Evolutionary conservation across 1,140 invertebrate species (phyloP).

Genomic region (Anastrepha ludens): DNA sequence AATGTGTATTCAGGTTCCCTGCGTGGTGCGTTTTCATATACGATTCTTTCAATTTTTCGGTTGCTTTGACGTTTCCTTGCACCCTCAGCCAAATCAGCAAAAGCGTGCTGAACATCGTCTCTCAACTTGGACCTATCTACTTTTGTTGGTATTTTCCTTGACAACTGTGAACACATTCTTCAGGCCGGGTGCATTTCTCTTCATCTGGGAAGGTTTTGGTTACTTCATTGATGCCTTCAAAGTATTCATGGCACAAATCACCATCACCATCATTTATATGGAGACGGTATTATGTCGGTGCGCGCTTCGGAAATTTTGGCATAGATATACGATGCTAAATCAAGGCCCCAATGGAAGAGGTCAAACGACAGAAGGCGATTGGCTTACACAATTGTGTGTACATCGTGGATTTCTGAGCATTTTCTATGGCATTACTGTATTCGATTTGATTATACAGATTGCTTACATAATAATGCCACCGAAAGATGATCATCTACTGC

Average conservation of each 20-base stretch:
- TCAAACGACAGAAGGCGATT: not conserved
- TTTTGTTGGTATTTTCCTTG: not conserved
- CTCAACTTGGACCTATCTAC: not conserved
- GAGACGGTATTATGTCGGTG: slow-evolving; percentile 30
- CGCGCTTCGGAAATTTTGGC: slow-evolving; percentile 64
- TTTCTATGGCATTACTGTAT: slow-evolving; percentile 28
- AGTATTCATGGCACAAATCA: not conserved
- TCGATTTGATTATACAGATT: slow-evolving; percentile 59
- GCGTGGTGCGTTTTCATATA: slow-evolving; percentile 60
- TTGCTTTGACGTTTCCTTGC: not conserved
- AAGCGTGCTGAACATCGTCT: slow-evolving; percentile 6
- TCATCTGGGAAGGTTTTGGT: slow-evolving; percentile 46
- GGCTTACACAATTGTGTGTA: not conserved
- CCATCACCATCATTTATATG: slow-evolving; percentile 16
- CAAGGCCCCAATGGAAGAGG: not conserved
- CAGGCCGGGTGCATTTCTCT: slow-evolving; percentile 37
- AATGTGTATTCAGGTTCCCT: not conserved
- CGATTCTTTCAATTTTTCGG: slow-evolving; percentile 40
- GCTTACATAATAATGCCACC: slow-evolving; percentile 47
- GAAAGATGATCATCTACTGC: slow-evolving; percentile 55
- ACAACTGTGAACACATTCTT: not conserved
- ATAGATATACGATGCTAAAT: slow-evolving; percentile 60
- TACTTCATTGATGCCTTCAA: slow-evolving; percentile 54
- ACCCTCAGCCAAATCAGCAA: not conserved
- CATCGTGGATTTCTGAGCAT: slow-evolving; percentile 37